Evolutionary conservation across 2,888 invertebrate genomes (phyloP), one percentile per base, ranked within the genome.

Genomic region (Lepetodrilus schrolli): DNA sequence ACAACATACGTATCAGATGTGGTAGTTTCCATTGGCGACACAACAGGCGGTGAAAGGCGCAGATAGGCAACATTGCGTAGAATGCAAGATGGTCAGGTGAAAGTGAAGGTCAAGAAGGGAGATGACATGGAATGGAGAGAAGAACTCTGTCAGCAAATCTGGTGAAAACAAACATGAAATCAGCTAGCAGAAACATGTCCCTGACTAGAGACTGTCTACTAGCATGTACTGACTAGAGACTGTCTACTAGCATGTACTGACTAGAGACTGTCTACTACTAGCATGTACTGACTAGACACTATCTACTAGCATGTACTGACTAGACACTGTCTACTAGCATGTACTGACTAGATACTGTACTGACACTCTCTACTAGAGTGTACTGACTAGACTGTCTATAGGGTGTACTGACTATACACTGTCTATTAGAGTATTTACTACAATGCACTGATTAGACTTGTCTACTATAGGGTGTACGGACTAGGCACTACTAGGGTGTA

Each of bases 61-160:
- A 84, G 66, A 84, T 68, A 48, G 72, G 48, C 43, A 74, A 48
- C 77, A 79, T 79, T 69, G 70, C 74, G 49, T 34, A 10, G 38
- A 43, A 17, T 49, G 17, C 20, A 17, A 50, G 48, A 66, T 37
- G 37, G 38, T 13, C 20, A 49, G 37, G 7, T 65, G 21, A 21
- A 49, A 37, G 30, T 26, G 23, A 43, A 10, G 47, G 30, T 49
- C 30, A 17, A 43, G 26, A 66, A 26, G 43, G 49, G 47, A 66
- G 49, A 65, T 49, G 68, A 79, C 74, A 79, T 76, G 78, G 76
- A 79, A 78, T 77, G 78, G 70, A 79, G 78, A 79, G 77, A 73
- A 80, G 71, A 75, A 80, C 76, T 73, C 70, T 78, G 70, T 82
- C 82, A 82, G 80, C 78, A 78, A 73, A 66, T 79, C 82, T 80